Evolutionary conservation across 2,113 vertebrate genomes (phyloP).

Genomic region (Dissostichus mawsoni): DNA sequence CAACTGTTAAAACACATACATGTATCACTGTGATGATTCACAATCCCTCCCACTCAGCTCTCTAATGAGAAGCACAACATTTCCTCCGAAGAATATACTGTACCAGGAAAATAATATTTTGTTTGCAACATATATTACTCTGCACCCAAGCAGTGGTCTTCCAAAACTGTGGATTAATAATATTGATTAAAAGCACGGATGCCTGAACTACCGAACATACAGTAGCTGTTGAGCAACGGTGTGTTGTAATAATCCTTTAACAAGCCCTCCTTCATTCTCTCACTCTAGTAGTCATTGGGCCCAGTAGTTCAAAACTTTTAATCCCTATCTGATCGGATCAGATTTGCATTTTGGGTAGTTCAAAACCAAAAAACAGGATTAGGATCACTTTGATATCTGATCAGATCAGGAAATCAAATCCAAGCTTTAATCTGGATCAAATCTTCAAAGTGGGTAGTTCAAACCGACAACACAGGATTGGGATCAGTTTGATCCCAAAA

Average conservation of each 20-base stretch:
- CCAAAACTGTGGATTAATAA: neutral
- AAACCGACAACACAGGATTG: too few relatives aligned
- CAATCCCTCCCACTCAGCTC: neutral
- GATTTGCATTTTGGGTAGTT: too few relatives aligned
- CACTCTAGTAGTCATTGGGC: too few relatives aligned
- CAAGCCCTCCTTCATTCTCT: conserved; percentile 25
- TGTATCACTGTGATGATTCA: neutral
- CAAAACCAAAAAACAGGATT: too few relatives aligned
- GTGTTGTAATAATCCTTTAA: conserved; percentile 22
- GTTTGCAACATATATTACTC: neutral
- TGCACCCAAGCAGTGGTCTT: neutral
- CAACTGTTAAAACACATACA: conserved; percentile 3
- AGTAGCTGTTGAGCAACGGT: neutral
- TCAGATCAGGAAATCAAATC: too few relatives aligned
- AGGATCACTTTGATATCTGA: too few relatives aligned
- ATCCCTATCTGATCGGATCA: too few relatives aligned
- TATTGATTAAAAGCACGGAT: conserved; percentile 13
- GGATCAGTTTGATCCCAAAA: too few relatives aligned
- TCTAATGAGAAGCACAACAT: neutral
- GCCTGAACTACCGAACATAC: neutral
- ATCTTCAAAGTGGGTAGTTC: too few relatives aligned
- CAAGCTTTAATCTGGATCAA: too few relatives aligned
- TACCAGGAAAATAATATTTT: neutral
- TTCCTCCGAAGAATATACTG: neutral
- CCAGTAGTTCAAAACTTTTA: too few relatives aligned